Evolutionary conservation across 2,888 invertebrate genomes (phyloP), one percentile per base, ranked within the genome.

Genomic region (Baronia brevicornis): DNA sequence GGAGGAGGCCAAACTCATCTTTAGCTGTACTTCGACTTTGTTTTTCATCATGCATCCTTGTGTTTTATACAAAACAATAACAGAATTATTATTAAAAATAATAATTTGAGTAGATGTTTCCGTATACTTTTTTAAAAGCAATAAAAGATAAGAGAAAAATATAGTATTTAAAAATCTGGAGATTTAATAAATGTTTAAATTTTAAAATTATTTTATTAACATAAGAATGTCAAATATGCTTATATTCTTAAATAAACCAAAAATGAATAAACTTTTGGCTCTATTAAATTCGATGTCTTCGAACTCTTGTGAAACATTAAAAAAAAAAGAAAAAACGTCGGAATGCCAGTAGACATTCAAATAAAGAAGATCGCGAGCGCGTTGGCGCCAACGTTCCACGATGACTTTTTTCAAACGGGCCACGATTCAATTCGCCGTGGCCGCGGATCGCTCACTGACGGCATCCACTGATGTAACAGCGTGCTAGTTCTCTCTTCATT

Each of bases 371-470:
- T 65, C 49, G 44, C 50, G 44, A 68, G 72, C 73, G 71, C 72
- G 72, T 70, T 77, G 82, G 82, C 82, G 82, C 82, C 82, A 79
- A 74, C 78, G 71, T 70, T 63, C 72, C 71, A 64, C 60, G 52
- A 66, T 61, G 68, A 67, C 51, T 60, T 70, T 74, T 77, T 72
- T 77, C 66, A 67, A 74, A 68, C 68, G 65, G 41, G 39, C 44
- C 48, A 53, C 45, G 48, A 51, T 77, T 78, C 77, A 79, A 79
- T 79, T 79, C 79, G 77, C 75, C 68, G 50, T 38, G 55, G 58
- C 57, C 59, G n/a, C n/a, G 66, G 55, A 47, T 47, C 57, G 54
- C 51, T 47, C 51, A 43, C 38, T 35, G 60, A 62, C 65, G 65
- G 65, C 72, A 69, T 10, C 60, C 63, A 58, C 63, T 59, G 57